A percentile compares a stretch with the other conserved stretches of the same genome.
Evolutionary conservation across 2,888 invertebrate species (phyloP).

Genomic region (Phasia obesa): DNA sequence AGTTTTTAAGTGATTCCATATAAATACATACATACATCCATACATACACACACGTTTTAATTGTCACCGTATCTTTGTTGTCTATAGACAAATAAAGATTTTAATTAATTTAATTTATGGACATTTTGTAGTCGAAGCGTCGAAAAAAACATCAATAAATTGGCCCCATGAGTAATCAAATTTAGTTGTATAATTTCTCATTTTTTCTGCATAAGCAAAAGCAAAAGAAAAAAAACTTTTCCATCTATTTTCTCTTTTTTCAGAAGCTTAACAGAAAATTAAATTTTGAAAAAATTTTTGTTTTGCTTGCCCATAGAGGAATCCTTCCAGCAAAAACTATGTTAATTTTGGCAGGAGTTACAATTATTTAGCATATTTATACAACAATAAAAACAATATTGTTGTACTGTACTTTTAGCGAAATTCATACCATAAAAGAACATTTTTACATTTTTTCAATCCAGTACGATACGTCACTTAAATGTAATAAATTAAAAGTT

Average conservation of each 20-base stretch:
- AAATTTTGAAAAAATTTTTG: background rate
- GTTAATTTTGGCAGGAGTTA: no score
- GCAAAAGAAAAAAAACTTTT: background rate
- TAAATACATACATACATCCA: no score
- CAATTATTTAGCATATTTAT: no score
- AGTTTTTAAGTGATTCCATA: conserved; percentile 10
- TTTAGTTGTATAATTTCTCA: conserved; percentile 5
- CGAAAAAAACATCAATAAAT: conserved; percentile 47
- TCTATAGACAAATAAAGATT: conserved; percentile 35
- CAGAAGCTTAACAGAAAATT: background rate
- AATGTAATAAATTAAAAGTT: no score
- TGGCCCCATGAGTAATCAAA: conserved; percentile 57
- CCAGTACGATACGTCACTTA: no score
- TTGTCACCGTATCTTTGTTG: conserved; percentile 36
- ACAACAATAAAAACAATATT: no score
- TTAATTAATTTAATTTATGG: conserved; percentile 65
- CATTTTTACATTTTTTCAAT: no score
- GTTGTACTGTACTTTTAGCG: no score
- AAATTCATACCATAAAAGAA: no score
- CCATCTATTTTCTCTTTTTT: conserved; percentile 27
- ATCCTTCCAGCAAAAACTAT: no score
- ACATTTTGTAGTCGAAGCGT: conserved; percentile 32
- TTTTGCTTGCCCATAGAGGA: no score
- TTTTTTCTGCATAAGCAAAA: background rate
- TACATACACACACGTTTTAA: no score